Evolutionary conservation across 2,113 vertebrate genomes (phyloP), one percentile per base, ranked within the genome.

Genomic region (Sinosuthora webbiana): DNA sequence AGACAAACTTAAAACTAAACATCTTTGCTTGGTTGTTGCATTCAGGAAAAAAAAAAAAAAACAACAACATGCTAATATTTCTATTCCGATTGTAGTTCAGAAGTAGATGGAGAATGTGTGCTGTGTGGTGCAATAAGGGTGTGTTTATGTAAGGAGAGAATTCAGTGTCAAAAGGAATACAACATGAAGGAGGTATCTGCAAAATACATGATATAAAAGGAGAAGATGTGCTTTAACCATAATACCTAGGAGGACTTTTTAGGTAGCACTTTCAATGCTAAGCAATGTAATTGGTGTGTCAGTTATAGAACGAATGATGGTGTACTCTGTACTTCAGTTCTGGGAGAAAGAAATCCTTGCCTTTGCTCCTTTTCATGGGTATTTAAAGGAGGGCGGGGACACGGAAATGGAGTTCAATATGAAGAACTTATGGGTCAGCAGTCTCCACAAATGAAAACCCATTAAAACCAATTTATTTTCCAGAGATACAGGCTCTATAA

Each of bases 331-430:
- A 62, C 12, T 42, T 57, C 56, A 81, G 16, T 33, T 6, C 13
- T 79, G 27, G 9, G 49, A 60, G 60, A 62, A 80, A 42, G 3
- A 24, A 68, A 25, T 35, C 31, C 13, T 57, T 60, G 44, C 0
- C 9, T 67, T 50, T 88, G 2, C 7, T 47, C 4, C 4, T 74
- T 85, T 82, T 28, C 8, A 49, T 11, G 3, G 15, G 1, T 67
- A 28, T 50, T 52, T 74, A 15, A 8, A 44, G 27, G 2, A 7
- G 2, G 0, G 1, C 20, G 2, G 11, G 18, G 6, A n/a, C 3
- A 20, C 23, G 5, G 9, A 1, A 2, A 7, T 12, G 8, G 10
- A 69, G 3, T 10, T 41, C 18, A 5, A n/a, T 62, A 33, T 37
- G 11, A 87, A 60, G 21, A 41, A 45, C 10, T 14, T 27, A 31